Evolutionary conservation across 2,797 vertebrate species (phyloP), one percentile per base, ranked within the genome.

Genomic region (Hyperoplus lanceolatus): DNA sequence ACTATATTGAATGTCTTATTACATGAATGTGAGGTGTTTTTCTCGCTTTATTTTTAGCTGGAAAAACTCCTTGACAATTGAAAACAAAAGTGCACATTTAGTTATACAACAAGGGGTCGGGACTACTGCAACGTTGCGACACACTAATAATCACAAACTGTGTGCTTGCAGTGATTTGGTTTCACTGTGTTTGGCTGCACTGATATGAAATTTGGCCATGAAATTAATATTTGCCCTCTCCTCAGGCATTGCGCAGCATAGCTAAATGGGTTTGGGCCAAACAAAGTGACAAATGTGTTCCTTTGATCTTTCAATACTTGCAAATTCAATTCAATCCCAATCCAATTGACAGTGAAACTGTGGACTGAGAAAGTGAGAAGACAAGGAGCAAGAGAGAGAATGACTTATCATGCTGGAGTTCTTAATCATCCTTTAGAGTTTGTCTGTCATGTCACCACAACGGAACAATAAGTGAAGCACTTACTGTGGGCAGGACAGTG

Each of bases 11-110:
- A 82, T 73, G 80, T 89, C 85, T 88, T 88, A 84, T 81, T 85
- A 56, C 82, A 83, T 81, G 75, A 81, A 88, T 70, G 8, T 54
- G 69, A 89, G 86, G 80, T 84, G 64, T 86, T 91, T 85, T 89
- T 87, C 75, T 89, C 86, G 65, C 81, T 78, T 86, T 90, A 83
- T 90, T 87, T 91, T 89, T 86, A 89, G 83, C 75, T 78, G 12
- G 5, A 83, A 84, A 84, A 87, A 3, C 78, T 87, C 63, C 80
- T 74, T 84, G 79, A 87, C 89, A 85, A 87, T 87, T 87, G 73
- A 82, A 90, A 92, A 87, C 77, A 80, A 81, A 66, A 54, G 53
- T 62, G 60, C 57, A 38, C 63, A 65, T 84, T 69, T 62, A 69
- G 71, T 84, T 82, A 80, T 10, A 87, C 69, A 89, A 82, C 75